phyloP scores from a whole-genome alignment of 2,113 vertebrate genomes.

The Catharus bicknelli region DNA sequence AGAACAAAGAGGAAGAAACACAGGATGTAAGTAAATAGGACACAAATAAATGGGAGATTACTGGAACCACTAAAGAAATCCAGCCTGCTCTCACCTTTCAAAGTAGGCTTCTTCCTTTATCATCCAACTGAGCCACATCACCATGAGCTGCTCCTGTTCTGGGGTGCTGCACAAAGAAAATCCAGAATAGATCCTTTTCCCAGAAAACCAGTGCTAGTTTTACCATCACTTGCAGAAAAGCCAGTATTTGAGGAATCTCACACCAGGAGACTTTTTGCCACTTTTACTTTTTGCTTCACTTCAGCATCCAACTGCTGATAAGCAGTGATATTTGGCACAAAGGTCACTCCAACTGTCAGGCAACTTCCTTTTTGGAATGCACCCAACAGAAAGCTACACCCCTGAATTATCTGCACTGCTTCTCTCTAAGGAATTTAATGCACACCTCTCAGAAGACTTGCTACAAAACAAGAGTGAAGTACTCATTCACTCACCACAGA shows the following conservation, averaged over 20 bases:
- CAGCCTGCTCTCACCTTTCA: slow-evolving; percentile 83
- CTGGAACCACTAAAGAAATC: neutral
- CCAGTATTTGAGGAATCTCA: neutral
- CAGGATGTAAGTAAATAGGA: neutral
- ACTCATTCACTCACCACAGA: rapidly evolving
- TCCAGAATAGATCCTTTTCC: neutral
- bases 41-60: neutral
- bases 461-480: neutral
- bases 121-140: slow-evolving; percentile 99
- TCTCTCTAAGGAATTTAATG: neutral
- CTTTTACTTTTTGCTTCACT: neutral
- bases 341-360: neutral
- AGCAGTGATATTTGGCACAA: neutral
- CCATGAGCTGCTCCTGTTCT: slow-evolving; percentile 96
- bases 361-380: neutral
- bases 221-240: neutral
- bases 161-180: slow-evolving; percentile 84
- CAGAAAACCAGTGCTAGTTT: neutral
- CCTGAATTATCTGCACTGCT: neutral
- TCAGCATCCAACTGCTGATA: neutral
- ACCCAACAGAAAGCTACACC: neutral
- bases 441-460: neutral
- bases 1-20: neutral
- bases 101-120: slow-evolving; percentile 99
- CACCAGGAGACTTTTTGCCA: neutral